Conservation (phyloP, 2,797 vertebrate species). For the Poecilia gillii region DNA sequence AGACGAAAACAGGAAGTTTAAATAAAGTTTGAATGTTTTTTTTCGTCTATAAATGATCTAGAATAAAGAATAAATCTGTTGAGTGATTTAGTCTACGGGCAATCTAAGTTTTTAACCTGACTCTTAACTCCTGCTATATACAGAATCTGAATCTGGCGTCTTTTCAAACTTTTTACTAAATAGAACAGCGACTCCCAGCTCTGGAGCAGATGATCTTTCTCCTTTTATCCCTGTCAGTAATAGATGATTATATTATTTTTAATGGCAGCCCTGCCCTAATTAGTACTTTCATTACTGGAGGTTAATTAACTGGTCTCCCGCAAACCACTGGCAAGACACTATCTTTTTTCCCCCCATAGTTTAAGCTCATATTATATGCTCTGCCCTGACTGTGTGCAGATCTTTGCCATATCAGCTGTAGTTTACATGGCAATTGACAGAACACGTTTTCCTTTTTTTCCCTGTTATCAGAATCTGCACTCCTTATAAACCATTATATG, state of each 20-base stretch:
- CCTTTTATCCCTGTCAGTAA: constrained; percentile 22
- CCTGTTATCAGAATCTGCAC: constrained; percentile 14
- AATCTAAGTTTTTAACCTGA: background rate
- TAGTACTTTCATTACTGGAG: constrained; percentile 38
- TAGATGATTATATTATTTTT: constrained; percentile 33
- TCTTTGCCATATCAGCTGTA: constrained; percentile 46
- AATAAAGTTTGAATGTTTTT: too few species aligned
- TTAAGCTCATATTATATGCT: background rate
- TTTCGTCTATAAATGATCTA: too few species aligned
- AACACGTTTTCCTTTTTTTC: background rate
- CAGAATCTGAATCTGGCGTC: background rate
- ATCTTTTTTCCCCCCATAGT: background rate
- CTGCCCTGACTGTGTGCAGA: constrained; percentile 34
- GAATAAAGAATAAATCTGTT: background rate
- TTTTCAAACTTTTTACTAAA: constrained; percentile 11
- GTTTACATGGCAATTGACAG: constrained; percentile 73
- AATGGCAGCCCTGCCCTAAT: constrained; percentile 27
- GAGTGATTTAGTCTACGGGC: background rate
- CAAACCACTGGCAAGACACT: background rate
- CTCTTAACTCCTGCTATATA: background rate
- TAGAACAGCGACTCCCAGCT: constrained; percentile 22
- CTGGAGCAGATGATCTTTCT: constrained; percentile 1
- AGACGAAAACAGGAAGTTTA: background rate
- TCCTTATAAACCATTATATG: background rate
- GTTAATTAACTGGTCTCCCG: constrained; percentile 50